Conservation (phyloP, 2,888 invertebrate species). For the Clivina fossor region DNA sequence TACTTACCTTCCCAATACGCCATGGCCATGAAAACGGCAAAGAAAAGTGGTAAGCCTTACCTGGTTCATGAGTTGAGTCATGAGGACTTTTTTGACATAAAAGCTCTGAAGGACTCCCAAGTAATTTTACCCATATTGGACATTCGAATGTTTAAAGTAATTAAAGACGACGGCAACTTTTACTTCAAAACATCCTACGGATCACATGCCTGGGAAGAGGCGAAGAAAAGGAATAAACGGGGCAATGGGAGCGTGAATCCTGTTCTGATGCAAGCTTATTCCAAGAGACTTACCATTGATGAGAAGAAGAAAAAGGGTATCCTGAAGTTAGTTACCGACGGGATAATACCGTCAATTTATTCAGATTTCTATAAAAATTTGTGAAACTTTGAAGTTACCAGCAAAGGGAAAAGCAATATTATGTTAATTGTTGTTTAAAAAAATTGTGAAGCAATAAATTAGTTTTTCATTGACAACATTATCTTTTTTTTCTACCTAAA, state of each 20-base stretch:
- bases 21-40: slow-evolving; percentile 2
- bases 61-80: slow-evolving; percentile 4
- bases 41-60: slow-evolving; percentile 4
- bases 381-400: slow-evolving; percentile 10
- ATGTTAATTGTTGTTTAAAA: slow-evolving; percentile 9
- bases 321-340: slow-evolving; percentile 5
- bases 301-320: slow-evolving; percentile 10
- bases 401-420: slow-evolving; percentile 9
- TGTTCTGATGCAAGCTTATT: slow-evolving; percentile 6
- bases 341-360: slow-evolving; percentile 8
- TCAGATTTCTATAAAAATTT: slow-evolving; percentile 10
- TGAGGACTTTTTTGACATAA: slow-evolving; percentile 11
- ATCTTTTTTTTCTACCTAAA: slow-evolving; percentile 23
- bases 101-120: slow-evolving; percentile 8
- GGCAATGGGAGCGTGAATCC: slow-evolving; percentile 7
- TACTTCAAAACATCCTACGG: slow-evolving; percentile 10
- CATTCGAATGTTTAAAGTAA: slow-evolving; percentile 5
- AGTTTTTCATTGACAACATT: slow-evolving; percentile 2
- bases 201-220: slow-evolving; percentile 7
- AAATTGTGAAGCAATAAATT: slow-evolving; percentile 7
- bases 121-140: slow-evolving; percentile 1
- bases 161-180: slow-evolving; percentile 7
- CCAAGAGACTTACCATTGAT: slow-evolving; percentile 10
- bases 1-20: slow-evolving; percentile 13
- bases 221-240: slow-evolving; percentile 9